Evolutionary conservation across 2,797 vertebrate genomes (phyloP), one percentile per base, ranked within the genome.

Genomic region (Sebastiscus tertius): DNA sequence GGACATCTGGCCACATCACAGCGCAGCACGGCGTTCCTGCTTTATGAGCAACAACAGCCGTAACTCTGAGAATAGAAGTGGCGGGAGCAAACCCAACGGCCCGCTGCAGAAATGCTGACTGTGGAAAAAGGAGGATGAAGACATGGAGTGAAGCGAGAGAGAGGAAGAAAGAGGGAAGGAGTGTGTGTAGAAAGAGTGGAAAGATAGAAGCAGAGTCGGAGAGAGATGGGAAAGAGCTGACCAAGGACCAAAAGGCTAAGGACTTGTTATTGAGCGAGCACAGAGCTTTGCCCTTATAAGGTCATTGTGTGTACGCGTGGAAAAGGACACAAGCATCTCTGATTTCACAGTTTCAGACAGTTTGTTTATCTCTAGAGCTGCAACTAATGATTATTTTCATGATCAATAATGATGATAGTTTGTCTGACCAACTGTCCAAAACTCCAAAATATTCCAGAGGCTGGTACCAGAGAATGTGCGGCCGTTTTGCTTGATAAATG

Each of bases 1-100:
- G 89, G 88, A 91, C 93, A 89, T 93, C 86, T 93, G 90, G 90
- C 87, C 88, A 90, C 90, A 93, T 90, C 89, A 89, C 80, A 91
- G 85, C n/a, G 8, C 49, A 54, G 49, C 49, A 20, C 76, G 64
- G 66, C 75, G 80, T 90, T 93, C 79, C 87, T 93, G 80, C 87
- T 89, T 91, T 90, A 93, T 90, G 93, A 92, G 89, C 86, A 89
- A 89, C 86, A 91, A 90, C 89, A 87, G 83, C 79, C 83, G 54
- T 90, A 89, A 91, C 72, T 90, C 90, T 88, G 83, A 89, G 80
- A 89, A 90, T 85, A 89, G 88, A 88, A 80, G 82, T 83, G 85
- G 88, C 86, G 63, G 74, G 73, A 87, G 72, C 46, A 87, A 88
- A 91, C 80, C 62, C 79, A 22, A 20, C 39, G 79, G 86, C 80